Conservation (phyloP, 2,797 vertebrate species). For the Pseudopleuronectes americanus region DNA sequence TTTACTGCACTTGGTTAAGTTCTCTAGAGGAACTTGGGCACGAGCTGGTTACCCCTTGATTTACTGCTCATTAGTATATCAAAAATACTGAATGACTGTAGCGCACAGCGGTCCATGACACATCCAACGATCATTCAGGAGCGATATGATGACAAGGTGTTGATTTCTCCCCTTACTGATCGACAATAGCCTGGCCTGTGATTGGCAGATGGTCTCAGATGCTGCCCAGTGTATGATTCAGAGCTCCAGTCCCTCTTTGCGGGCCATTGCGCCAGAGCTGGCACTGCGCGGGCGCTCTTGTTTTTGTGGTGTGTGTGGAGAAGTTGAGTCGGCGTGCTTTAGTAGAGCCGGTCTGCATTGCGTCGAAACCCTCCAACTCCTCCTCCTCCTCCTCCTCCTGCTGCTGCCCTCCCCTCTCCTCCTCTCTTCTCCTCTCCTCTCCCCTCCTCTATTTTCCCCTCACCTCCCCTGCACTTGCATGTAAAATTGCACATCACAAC, state of each 20-base stretch:
- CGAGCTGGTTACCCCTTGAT: no score
- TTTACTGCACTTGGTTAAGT: no score
- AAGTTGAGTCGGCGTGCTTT: conserved; percentile 83
- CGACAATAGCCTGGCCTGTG: neutral
- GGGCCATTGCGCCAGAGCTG: conserved; percentile 78
- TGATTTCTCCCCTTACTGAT: conserved; percentile 13
- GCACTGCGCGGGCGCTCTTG: conserved; percentile 67
- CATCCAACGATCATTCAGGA: conserved; percentile 8
- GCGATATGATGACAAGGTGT: conserved; percentile 1
- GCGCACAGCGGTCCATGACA: neutral
- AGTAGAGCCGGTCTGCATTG: conserved; percentile 87
- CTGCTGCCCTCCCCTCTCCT: conserved; percentile 38
- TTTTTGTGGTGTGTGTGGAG: conserved; percentile 79
- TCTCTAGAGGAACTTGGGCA: no score
- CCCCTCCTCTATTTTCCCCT: conserved; percentile 30
- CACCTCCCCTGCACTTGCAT: conserved; percentile 69
- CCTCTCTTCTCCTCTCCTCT: conserved; percentile 21
- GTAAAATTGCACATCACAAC: conserved; percentile 76
- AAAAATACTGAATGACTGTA: no score
- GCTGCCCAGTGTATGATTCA: conserved; percentile 1
- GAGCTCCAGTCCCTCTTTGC: conserved; percentile 47
- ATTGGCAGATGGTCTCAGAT: conserved; percentile 10
- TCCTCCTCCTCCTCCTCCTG: conserved; percentile 59
- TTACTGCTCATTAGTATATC: no score
- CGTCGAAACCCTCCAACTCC: conserved; percentile 85